Base-by-base conservation (phyloP, 2,888 invertebrate species). In the Nomada fabriciana region DNA sequence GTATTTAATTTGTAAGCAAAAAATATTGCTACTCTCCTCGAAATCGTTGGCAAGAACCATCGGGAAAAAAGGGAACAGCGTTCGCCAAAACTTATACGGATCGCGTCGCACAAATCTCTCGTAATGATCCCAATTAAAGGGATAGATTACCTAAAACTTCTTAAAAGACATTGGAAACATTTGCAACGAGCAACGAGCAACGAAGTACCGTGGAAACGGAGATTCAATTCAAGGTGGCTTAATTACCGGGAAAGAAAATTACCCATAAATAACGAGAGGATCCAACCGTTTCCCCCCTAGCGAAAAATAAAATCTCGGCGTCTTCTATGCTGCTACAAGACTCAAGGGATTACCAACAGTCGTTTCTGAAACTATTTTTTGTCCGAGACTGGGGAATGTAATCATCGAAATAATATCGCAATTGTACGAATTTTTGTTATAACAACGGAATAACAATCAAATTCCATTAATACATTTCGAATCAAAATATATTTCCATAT, bases 181-280 rank as follows among this genome's bases (percentile, higher is more conserved):
- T 68, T 18, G 15, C 23, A 23, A 20, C 1, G 9, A 2, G 42
- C 20, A 11, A 36, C 36, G 71, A 36, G 23, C 43, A 15, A 59
- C 10, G 60, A 47, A 43, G 61, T 15, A 29, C 47, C 61, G 55
- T 55, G 43, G 61, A 43, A 53, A 61, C 68, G 52, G 47, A 36
- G 55, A 78, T 68, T 76, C 68, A 79, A 79, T 76, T 77, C 53
- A 67, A 75, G 76, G 67, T 60, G 47, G 67, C 42, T 76, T 78
- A 76, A 78, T 78, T 68, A 29, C 42, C 36, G 42, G 68, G 57
- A 57, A 64, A 69, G 76, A 63, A 57, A 76, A 78, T 67, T 57
- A 29, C 25, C 68, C 55, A 57, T 75, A 55, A 68, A 75, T 75
- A 70, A 76, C 36, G 50, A 59, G 55, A 9, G 18, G 36, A 61